Conservation (phyloP, 2,113 vertebrate genomes). For the Anoplopoma fimbria region DNA sequence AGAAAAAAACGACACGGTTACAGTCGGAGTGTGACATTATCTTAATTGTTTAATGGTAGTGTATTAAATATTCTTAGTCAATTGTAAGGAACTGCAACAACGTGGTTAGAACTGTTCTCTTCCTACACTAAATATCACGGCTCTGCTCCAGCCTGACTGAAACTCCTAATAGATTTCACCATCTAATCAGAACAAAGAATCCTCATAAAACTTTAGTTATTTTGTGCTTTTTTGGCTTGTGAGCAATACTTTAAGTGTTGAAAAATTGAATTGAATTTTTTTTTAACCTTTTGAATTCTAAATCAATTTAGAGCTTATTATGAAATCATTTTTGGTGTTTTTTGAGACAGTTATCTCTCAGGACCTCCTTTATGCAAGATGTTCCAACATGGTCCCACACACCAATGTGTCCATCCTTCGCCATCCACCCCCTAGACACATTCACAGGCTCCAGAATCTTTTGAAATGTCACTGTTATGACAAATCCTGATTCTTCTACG, state of each 20-base stretch:
- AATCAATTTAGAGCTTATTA: background rate
- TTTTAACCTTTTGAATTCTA: background rate
- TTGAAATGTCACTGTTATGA: constrained; percentile 65
- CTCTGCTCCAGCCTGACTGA: background rate
- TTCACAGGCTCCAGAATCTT: constrained; percentile 33
- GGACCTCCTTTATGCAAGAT: background rate
- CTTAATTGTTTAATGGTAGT: background rate
- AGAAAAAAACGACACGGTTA: background rate
- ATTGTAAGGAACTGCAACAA: background rate
- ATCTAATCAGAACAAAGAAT: background rate
- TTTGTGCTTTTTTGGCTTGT: background rate
- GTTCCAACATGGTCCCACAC: constrained; percentile 14
- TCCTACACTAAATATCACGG: background rate
- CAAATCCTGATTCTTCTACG: constrained; percentile 42
- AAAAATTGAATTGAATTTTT: background rate
- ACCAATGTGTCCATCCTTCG: constrained; percentile 3
- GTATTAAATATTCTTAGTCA: background rate
- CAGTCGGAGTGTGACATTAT: background rate
- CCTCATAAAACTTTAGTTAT: background rate
- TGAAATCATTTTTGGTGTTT: background rate
- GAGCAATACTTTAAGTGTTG: background rate
- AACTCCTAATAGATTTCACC: background rate
- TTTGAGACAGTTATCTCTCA: constrained; percentile 1
- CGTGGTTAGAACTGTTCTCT: background rate
- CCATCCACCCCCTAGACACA: constrained; percentile 45